Conservation (phyloP, 2,888 invertebrate species). For the Microdon myrmicae region DNA sequence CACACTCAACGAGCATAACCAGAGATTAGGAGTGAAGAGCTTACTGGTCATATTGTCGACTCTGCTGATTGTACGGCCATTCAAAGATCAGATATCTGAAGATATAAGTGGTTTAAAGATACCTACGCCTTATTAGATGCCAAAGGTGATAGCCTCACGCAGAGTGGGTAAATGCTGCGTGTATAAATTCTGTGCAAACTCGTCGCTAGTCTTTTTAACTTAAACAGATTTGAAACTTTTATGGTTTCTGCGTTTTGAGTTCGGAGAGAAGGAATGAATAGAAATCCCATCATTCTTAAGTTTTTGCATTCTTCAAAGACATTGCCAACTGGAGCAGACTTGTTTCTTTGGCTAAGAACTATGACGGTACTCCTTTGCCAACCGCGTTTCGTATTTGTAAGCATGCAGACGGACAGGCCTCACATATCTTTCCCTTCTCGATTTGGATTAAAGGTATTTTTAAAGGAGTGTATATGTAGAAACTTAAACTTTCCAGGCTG, state of each 20-base stretch:
- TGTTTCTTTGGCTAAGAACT: too few species aligned
- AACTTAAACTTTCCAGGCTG: too few species aligned
- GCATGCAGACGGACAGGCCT: too few species aligned
- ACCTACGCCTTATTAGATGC: neutral
- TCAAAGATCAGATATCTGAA: conserved; percentile 3
- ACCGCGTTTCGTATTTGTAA: too few species aligned
- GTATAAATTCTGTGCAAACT: conserved; percentile 29
- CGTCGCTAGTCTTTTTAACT: conserved; percentile 7
- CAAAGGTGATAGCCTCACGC: conserved; percentile 8
- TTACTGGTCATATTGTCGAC: conserved; percentile 13
- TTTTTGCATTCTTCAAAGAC: neutral
- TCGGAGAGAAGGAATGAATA: conserved; percentile 12
- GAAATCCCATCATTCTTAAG: too few species aligned
- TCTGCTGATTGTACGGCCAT: neutral
- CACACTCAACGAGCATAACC: conserved; percentile 41
- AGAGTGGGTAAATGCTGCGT: conserved; percentile 40
- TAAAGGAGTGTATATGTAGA: too few species aligned
- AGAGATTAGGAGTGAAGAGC: conserved; percentile 10
- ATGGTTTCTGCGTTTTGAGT: conserved; percentile 28
- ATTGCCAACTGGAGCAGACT: conserved; percentile 15
- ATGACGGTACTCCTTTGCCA: too few species aligned
- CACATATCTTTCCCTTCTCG: too few species aligned
- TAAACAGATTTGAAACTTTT: conserved; percentile 20
- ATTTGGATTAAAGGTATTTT: too few species aligned
- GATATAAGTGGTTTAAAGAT: conserved; percentile 11